Percentiles rank a stretch among this genome's conserved stretches.
Evolutionary conservation across 2,888 invertebrate species (phyloP).

Genomic region (Hemistola chrysoprasaria): DNA sequence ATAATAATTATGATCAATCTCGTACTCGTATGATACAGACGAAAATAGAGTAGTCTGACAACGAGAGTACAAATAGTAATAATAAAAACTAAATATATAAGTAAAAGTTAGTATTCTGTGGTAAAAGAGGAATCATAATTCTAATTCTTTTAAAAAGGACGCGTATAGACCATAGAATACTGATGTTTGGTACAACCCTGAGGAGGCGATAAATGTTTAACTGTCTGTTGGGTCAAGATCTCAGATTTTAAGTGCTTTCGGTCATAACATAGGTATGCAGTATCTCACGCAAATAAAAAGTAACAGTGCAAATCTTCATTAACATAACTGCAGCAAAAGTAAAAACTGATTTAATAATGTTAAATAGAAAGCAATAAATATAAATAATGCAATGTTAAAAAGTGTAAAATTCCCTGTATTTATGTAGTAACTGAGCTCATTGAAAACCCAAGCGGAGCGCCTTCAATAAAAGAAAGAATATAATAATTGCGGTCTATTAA

Average conservation of each 20-base stretch:
- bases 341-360: neutral
- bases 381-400: constrained; percentile 13
- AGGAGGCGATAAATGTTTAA: constrained; percentile 12
- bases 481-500: constrained; percentile 49
- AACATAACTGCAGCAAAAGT: neutral
- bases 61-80: no score
- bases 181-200: no score
- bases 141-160: no score
- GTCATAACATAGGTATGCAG: no score
- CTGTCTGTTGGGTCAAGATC: constrained; percentile 9
- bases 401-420: constrained; percentile 26
- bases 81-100: no score
- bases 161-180: no score
- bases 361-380: neutral
- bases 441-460: constrained; percentile 20
- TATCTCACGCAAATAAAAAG: no score
- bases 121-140: no score
- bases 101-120: no score
- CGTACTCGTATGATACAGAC: no score
- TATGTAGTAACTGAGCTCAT: constrained; percentile 26
- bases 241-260: constrained; percentile 4
- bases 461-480: constrained; percentile 32
- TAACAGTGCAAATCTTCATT: neutral
- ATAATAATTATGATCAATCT: no score
- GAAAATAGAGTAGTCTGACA: no score